These are phyloP conservation scores for Podarcis lilfordi DNA, from an alignment of 2,797 vertebrate species.

Conservation along the genomic window DNA sequence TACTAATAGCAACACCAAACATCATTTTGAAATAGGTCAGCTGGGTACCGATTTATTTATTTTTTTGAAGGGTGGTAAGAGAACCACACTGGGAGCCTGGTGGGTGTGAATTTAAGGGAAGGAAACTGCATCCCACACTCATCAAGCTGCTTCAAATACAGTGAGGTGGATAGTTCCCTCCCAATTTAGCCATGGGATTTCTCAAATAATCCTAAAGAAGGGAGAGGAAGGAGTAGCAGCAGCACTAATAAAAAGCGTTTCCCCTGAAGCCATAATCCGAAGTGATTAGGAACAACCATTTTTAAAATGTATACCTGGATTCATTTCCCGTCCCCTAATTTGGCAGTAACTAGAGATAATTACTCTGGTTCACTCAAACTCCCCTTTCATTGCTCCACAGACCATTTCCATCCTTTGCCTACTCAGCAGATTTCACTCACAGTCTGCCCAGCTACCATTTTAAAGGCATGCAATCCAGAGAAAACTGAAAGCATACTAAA, in stretches of 20 bases:
- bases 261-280: not conserved
- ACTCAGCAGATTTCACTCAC: slow-evolving; percentile 41
- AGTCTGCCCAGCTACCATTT: slow-evolving; percentile 11
- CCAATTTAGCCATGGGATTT: not conserved
- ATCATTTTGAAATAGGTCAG: not conserved
- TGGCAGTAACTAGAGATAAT: slow-evolving; percentile 30
- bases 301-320: fast-evolving
- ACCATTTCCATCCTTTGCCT: slow-evolving; percentile 12
- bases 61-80: not conserved
- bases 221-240: not conserved
- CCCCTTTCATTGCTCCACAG: not conserved
- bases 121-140: not conserved
- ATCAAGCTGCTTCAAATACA: not conserved
- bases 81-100: fast-evolving
- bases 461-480: not conserved
- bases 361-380: not conserved
- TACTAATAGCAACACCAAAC: not conserved
- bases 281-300: not conserved
- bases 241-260: not conserved
- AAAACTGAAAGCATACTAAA: not conserved
- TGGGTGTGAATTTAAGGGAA: not conserved
- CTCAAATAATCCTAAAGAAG: too few relatives aligned
- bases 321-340: not conserved
- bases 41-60: not conserved
- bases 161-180: not conserved